Percentiles rank a stretch among this genome's conserved stretches.
phyloP scores from a whole-genome alignment of 2,113 vertebrate species.

The Salvelinus namaycush region DNA sequence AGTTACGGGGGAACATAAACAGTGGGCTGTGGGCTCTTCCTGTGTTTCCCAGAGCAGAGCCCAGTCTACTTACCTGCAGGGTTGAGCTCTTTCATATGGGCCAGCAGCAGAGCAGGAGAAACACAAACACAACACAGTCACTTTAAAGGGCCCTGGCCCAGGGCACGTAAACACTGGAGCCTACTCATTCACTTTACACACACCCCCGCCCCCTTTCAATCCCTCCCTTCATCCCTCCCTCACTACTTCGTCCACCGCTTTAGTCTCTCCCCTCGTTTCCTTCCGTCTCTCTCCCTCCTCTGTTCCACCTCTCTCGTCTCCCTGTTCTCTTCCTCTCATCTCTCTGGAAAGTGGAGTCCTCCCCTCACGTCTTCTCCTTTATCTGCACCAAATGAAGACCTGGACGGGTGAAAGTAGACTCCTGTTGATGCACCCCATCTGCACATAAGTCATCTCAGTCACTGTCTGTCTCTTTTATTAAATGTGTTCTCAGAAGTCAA shows the following conservation, averaged over 20 bases:
- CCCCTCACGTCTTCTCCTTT: neutral
- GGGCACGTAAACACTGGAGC: conserved; percentile 16
- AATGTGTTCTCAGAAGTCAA: too few species aligned
- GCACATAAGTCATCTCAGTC: too few species aligned
- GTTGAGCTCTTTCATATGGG: conserved; percentile 78
- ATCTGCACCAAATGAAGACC: neutral
- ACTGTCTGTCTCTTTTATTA: too few species aligned
- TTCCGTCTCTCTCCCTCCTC: too few species aligned
- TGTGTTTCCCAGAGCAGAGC: conserved; percentile 45
- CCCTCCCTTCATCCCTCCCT: neutral
- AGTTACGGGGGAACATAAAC: conserved; percentile 67
- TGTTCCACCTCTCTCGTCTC: too few species aligned
- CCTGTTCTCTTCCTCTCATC: too few species aligned
- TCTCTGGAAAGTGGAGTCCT: neutral
- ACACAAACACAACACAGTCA: conserved; percentile 7
- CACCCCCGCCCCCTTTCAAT: neutral
- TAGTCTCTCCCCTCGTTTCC: neutral
- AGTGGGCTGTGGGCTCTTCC: conserved; percentile 54
- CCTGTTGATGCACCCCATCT: too few species aligned
- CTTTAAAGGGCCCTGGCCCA: conserved; percentile 14
- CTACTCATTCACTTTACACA: neutral
- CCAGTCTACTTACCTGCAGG: conserved; percentile 83
- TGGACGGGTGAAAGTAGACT: too few species aligned
- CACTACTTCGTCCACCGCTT: neutral
- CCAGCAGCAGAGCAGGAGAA: neutral